Evolutionary conservation across 2,888 invertebrate species (phyloP).

Genomic region (Yponomeuta sedellus): DNA sequence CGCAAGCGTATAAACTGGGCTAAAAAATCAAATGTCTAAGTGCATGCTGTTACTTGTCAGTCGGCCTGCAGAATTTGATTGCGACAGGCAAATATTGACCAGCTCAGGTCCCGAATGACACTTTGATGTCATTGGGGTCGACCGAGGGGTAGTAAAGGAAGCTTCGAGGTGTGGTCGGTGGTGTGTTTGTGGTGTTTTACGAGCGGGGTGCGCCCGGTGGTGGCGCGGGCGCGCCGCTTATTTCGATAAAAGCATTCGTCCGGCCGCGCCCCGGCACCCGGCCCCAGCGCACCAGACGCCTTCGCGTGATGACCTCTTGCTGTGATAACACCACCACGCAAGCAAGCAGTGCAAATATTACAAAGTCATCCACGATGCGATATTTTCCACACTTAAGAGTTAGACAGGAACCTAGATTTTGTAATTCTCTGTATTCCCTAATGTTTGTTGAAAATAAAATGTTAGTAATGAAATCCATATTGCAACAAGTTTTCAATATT

Average conservation of each 20-base stretch:
- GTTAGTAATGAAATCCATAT: neutral
- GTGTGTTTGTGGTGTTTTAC: constrained; percentile 62
- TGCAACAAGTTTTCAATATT: too few relatives aligned
- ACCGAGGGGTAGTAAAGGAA: neutral
- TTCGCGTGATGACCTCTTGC: constrained; percentile 21
- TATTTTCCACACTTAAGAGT: too few relatives aligned
- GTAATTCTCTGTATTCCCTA: too few relatives aligned
- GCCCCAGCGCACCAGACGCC: constrained; percentile 20
- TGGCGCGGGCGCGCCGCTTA: constrained; percentile 63
- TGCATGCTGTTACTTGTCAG: neutral
- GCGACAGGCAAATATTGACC: neutral
- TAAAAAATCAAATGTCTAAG: neutral
- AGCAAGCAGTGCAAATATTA: neutral
- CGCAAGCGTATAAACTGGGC: neutral
- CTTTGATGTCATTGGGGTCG: neutral
- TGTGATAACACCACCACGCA: neutral
- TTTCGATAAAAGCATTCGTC: constrained; percentile 73
- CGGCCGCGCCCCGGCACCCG: constrained; percentile 52
- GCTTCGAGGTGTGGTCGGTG: constrained; percentile 29
- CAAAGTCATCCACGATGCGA: neutral
- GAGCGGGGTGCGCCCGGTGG: constrained; percentile 61
- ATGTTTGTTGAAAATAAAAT: too few relatives aligned
- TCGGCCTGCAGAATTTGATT: neutral
- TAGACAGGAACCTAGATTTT: too few relatives aligned
- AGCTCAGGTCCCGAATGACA: neutral